A percentile compares a stretch with the other conserved stretches of the same genome.
These are phyloP conservation scores for Eristalis tenax DNA, from an alignment of 2,888 invertebrate species.

Conservation along the genomic window DNA sequence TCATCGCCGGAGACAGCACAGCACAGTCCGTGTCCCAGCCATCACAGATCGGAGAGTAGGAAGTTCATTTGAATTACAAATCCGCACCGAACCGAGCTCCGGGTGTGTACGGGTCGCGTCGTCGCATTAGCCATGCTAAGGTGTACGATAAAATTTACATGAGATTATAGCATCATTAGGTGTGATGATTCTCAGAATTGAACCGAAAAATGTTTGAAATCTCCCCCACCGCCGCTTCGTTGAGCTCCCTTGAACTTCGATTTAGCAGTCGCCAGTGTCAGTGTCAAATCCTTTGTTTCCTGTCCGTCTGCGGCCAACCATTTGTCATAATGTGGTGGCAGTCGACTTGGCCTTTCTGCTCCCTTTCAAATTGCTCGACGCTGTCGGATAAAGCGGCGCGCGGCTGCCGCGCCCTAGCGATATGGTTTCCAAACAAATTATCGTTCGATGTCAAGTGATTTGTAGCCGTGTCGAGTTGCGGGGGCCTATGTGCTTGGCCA, in stretches of 20 bases:
- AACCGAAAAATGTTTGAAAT: background rate
- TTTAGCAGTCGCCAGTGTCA: constrained; percentile 21
- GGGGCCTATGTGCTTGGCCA: constrained; percentile 20
- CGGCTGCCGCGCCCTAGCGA: constrained; percentile 46
- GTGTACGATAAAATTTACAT: constrained; percentile 56
- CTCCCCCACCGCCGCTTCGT: background rate
- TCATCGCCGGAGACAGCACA: background rate
- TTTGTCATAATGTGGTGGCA: constrained; percentile 29
- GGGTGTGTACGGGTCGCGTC: background rate
- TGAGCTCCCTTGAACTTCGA: background rate
- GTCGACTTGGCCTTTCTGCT: background rate
- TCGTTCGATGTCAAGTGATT: constrained; percentile 60
- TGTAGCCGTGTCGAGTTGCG: constrained; percentile 15
- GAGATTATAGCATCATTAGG: constrained; percentile 63
- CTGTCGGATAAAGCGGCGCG: constrained; percentile 1
- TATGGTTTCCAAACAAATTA: constrained; percentile 48
- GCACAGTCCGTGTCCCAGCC: background rate
- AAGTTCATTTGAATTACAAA: constrained; percentile 68
- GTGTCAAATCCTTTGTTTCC: constrained; percentile 48
- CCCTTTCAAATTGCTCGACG: background rate
- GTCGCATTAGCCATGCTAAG: constrained; percentile 44
- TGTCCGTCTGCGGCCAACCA: constrained; percentile 1
- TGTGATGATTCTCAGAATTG: constrained; percentile 52
- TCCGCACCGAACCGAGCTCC: constrained; percentile 29
- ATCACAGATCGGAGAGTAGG: constrained; percentile 41